Evolutionary conservation across 1,140 invertebrate genomes (phyloP), one percentile per base, ranked within the genome.

Genomic region (Pseudomyrmex concolor): DNA sequence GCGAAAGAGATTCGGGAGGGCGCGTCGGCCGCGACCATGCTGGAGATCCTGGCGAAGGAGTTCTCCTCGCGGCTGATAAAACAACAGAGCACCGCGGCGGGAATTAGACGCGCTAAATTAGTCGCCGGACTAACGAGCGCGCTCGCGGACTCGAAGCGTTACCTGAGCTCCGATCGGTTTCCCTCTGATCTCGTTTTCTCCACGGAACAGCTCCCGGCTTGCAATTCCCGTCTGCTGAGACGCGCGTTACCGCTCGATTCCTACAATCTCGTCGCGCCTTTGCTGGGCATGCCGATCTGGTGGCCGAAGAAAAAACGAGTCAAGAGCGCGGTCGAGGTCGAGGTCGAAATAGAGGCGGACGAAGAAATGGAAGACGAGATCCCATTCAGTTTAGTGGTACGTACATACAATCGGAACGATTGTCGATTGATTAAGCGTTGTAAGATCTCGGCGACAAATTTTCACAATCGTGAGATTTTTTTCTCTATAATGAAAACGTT

Each of bases 81-180:
- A 10, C 48, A 60, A 63, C 34, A 15, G 9, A 17, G 62, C 8
- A 85, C 84, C 48, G 12, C 63, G 2, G 62, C 60, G 17, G 7
- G 8, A 5, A 71, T 70, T 7, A 85, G 63, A 13, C 77, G 77
- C n/a, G 87, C 81, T 2, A 88, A 86, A 67, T 54, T 89, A 64
- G 84, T 83, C 19, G 80, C 80, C 10, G 90, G 89, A 68, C 86
- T 94, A 64, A 85, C 92, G 12, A 87, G 92, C 70, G 83, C 92
- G 50, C 84, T 94, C 15, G 76, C 85, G 2, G 90, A 94, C 22
- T 94, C 92, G 9, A 92, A 83, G 64, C 83, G 64, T 60, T 93
- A 93, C 80, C 86, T 93, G 68, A 66, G 84, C 82, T 70, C 89
- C 19, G 67, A 85, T 34, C 86, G 70, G 8, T 90, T 88, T 25